Evolutionary conservation across 2,888 invertebrate species (phyloP), one percentile per base, ranked within the genome.

Genomic region (Platycheirus albimanus): DNA sequence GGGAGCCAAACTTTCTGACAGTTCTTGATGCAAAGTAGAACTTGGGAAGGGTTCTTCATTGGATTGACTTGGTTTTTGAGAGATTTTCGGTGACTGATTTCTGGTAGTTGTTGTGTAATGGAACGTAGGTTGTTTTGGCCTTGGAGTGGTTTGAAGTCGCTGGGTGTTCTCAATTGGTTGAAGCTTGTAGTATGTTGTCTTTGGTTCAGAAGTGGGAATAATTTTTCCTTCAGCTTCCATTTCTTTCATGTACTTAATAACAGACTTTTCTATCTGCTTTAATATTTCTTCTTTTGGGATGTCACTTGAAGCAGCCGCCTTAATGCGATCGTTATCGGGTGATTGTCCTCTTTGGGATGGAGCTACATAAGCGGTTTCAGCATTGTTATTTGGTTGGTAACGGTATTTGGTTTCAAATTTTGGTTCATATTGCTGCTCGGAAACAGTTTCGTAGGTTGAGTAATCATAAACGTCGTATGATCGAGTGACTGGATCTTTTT

Each of bases 201-300:
- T 90, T 5, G 87, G 85, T 24, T 88, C 85, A 2, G 87, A 85
- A 5, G 89, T 85, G 2, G 89, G 87, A 0, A 88, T 85, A 3
- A 90, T 88, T 43, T 90, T 90, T 1, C 90, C 90, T 56, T 90
- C 89, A 1, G 89, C 88, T 72, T 91, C 90, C 74, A 91, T 84
- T 45, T 89, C 90, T 58, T 89, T 90, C 90, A 91, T 91, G 61
- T 91, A 91, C 80, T 90, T 90, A 11, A 90, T 89, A 0, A 91
- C 91, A 0, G 91, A 90, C 54, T 91, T 89, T 56, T 91, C 91
- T 43, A 91, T 91, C 61, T 91, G 90, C 47, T 89, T 89, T 81
- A 91, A 87, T 2, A 91, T 89, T 81, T 91, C 90, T 0, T 88
- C 88, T 74, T 89, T 91, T 4, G 90, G 89, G 74, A 90, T 88